Base-by-base conservation (phyloP, 1,140 invertebrate genomes). In the Drosophila nigromelanica region DNA sequence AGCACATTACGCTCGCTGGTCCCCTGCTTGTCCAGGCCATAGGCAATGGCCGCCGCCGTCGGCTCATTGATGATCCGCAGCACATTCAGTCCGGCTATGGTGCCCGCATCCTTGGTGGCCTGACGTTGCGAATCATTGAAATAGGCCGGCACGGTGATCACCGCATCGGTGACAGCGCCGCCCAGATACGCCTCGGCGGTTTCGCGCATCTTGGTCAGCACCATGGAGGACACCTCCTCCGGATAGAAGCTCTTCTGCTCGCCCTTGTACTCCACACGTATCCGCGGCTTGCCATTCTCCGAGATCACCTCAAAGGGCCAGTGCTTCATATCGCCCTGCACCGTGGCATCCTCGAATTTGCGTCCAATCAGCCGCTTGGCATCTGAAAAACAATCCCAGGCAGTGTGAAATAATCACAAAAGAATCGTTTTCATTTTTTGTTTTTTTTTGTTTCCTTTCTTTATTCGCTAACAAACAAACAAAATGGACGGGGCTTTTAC, bases 1-100 rank as follows among this genome's bases (percentile, higher is more conserved):
- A 97, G 93, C 47, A 97, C 96, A 86, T 97, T 97, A 18, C 96
- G 93, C 93, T 98, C 97, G 11, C 78, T 95, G 40, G 93, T 93
- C 59, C 95, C 97, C 92, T 98, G 99, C 92, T 99, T 99, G 93
- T 99, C 98, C 63, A 99, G 93, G 90, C 99, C 99, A 92, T 99
- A 99, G 56, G 99, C 99, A 93, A 99, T 99, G 77, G 99, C 99
- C 70, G 99, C 99, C 68, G 99, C 98, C 62, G 98, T 99, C 33
- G 99, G 99, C 92, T 99, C 99, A 80, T 97, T 97, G 91, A 97
- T 97, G 78, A 97, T 98, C 92, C 97, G 94, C 74, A 98, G 93
- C 74, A 98, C 96, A 82, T 98, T 97, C 40, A 97, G 92, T 55
- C 95, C 95, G 68, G 97, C 95, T 92, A 98, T 98, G 79, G 95